Evolutionary conservation across 2,888 invertebrate genomes (phyloP), one percentile per base, ranked within the genome.

Genomic region (Congeria kusceri): DNA sequence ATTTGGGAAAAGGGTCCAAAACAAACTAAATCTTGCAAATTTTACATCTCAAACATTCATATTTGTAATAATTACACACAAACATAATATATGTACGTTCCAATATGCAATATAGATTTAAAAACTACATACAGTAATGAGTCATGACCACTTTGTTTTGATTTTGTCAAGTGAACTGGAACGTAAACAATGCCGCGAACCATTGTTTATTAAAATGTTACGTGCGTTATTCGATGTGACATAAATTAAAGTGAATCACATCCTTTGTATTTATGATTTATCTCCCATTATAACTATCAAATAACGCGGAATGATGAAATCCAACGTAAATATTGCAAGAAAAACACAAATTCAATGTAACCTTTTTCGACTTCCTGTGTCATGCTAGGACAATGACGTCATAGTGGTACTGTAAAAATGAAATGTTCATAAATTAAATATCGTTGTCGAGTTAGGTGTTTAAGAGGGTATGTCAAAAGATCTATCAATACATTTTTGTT

Each of bases 331-430:
- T 71, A 68, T 53, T 23, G 23, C 20, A 23, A 56, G 56, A 75
- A 78, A 74, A 64, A 59, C 56, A 73, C 58, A 53, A 44, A 47
- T 39, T 39, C n/a, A 59, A 58, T 57, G n/a, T 77, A 70, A 83
- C 83, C 83, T 83, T 70, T 78, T 74, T 67, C 66, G 23, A 83
- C 77, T 83, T 83, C 79, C 83, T 83, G 79, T 78, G 83, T 79
- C 83, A 83, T 83, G 79, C 79, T 68, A 77, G 59, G 57, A 59
- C 70, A 75, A 72, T 80, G 80, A 80, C 80, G 80, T 80, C 80
- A 80, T 71, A 56, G 27, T 53, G 53, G 53, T 13, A 53, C 53
- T 9, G 53, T 53, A 53, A 18, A 20, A 53, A 53, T n/a, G 13
- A 23, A 20, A 4, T 32, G 9, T 7, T 9, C 9, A 11, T 39